Conservation (phyloP, 2,888 invertebrate species). For the Drosophila demipolita region DNA sequence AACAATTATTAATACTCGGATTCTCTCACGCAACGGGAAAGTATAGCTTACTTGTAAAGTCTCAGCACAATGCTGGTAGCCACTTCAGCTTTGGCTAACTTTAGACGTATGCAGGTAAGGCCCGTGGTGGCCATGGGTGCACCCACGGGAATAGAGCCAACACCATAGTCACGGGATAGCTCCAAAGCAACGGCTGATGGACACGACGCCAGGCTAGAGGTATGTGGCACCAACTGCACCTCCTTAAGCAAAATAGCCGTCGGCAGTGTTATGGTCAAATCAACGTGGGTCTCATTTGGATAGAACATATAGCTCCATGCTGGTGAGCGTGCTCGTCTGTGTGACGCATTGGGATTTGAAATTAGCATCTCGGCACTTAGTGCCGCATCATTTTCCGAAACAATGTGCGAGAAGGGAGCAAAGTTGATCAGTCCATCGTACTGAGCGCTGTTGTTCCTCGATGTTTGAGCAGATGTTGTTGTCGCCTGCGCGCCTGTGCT, state of each 20-base stretch:
- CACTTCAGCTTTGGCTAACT: constrained; percentile 93
- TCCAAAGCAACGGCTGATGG: constrained; percentile 95
- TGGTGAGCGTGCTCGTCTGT: constrained; percentile 93
- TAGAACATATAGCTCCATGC: constrained; percentile 99
- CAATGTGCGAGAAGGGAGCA: constrained; percentile 93
- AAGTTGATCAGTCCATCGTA: constrained; percentile 95
- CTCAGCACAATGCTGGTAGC: constrained; percentile 92
- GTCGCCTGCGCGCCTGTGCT: constrained; percentile 79
- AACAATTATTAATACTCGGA: neutral
- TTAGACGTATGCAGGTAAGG: constrained; percentile 93
- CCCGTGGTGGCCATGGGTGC: constrained; percentile 95
- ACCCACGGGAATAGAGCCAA: constrained; percentile 92
- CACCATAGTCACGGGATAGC: constrained; percentile 92
- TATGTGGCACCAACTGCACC: constrained; percentile 94
- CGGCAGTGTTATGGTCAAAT: constrained; percentile 93
- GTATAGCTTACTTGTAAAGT: constrained; percentile 80
- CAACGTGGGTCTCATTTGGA: constrained; percentile 94
- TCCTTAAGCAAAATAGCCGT: constrained; percentile 95
- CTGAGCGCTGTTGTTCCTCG: constrained; percentile 85
- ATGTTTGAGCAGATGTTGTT: constrained; percentile 84
- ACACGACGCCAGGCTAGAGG: constrained; percentile 93
- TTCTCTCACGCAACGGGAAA: neutral
- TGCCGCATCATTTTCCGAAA: constrained; percentile 93
- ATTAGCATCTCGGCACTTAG: constrained; percentile 96
- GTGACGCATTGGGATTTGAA: constrained; percentile 91